Evolutionary conservation across 2,113 vertebrate genomes (phyloP).

Genomic region (Hoplias malabaricus): DNA sequence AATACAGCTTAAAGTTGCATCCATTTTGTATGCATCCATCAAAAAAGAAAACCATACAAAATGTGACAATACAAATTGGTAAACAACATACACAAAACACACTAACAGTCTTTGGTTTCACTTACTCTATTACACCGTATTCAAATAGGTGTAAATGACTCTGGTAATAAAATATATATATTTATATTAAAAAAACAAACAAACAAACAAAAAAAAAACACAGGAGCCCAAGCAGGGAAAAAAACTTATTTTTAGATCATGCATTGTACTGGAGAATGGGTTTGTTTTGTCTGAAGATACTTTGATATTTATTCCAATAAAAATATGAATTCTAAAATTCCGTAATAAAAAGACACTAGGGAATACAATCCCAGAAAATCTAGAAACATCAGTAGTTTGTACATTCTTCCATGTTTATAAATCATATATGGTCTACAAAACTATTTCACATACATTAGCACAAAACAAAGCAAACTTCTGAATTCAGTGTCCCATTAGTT

Average conservation of each 20-base stretch:
- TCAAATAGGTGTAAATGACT: too few species aligned
- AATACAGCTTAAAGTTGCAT: background rate
- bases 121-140: background rate
- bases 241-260: background rate
- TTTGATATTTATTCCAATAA: background rate
- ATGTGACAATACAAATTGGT: background rate
- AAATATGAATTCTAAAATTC: background rate
- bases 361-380: background rate
- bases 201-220: background rate
- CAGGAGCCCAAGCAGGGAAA: too few species aligned
- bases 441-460: background rate
- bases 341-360: background rate
- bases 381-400: slow-evolving; percentile 32
- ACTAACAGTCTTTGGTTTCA: background rate
- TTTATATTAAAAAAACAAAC: background rate
- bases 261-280: background rate
- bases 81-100: background rate
- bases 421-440: slow-evolving; percentile 10
- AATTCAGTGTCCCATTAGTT: background rate
- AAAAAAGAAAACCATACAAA: background rate
- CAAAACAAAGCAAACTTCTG: background rate
- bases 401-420: slow-evolving; percentile 18
- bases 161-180: too few species aligned
- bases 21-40: background rate
- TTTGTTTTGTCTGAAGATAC: background rate